Conservation (phyloP, 2,888 invertebrate genomes). For the Eledone cirrhosa region DNA sequence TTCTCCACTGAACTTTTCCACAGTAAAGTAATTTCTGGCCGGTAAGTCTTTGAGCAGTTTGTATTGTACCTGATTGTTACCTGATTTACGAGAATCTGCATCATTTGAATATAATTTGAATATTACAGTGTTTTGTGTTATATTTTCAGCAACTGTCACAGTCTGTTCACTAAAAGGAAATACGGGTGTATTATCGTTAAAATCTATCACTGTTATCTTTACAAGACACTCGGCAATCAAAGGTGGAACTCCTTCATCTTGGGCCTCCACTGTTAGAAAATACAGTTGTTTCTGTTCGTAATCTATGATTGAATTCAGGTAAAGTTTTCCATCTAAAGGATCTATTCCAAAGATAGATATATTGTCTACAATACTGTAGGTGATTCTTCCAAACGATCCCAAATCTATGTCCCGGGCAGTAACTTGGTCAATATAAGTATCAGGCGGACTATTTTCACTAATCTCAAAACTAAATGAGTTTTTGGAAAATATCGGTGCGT, state of each 20-base stretch:
- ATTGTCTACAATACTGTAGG: slow-evolving; percentile 41
- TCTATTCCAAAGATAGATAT: slow-evolving; percentile 45
- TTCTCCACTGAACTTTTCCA: slow-evolving; percentile 43
- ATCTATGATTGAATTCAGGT: slow-evolving; percentile 42
- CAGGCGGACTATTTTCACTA: slow-evolving; percentile 4
- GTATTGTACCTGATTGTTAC: slow-evolving; percentile 51
- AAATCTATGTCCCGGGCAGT: slow-evolving; percentile 32
- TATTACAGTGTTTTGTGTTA: slow-evolving; percentile 43
- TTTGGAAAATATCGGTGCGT: slow-evolving; percentile 3
- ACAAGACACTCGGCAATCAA: slow-evolving; percentile 44
- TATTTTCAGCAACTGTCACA: slow-evolving; percentile 42
- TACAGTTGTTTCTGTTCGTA: slow-evolving; percentile 48
- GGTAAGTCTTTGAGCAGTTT: slow-evolving; percentile 30
- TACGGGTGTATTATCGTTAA: slow-evolving; percentile 53
- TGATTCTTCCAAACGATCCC: slow-evolving; percentile 44
- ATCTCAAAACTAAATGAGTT: slow-evolving; percentile 16
- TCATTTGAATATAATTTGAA: slow-evolving; percentile 46
- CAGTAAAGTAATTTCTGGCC: slow-evolving; percentile 37
- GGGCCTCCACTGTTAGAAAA: slow-evolving; percentile 44
- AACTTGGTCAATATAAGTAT: not conserved
- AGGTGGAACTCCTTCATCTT: slow-evolving; percentile 46
- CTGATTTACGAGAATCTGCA: slow-evolving; percentile 47
- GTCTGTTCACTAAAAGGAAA: slow-evolving; percentile 42
- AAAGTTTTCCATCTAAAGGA: slow-evolving; percentile 43
- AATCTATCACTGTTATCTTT: slow-evolving; percentile 43